Percentiles rank a stretch among this genome's conserved stretches.
These are phyloP conservation scores for pig (Sus scrofa) DNA, from an alignment of 2,113 vertebrate species.

Conservation along the genomic window DNA sequence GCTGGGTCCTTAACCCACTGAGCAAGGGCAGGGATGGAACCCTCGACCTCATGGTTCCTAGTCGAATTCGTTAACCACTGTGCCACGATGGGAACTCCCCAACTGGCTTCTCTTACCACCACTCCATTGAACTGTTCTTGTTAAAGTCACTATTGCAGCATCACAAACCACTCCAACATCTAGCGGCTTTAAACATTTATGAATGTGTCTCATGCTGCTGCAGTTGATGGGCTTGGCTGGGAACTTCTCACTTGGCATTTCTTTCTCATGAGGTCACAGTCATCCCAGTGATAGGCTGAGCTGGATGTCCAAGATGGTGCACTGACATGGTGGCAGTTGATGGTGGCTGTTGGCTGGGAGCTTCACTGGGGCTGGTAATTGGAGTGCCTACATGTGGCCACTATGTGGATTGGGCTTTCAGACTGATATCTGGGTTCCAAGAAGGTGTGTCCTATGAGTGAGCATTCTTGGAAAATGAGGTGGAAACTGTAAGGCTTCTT, in stretches of 20 bases:
- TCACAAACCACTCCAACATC: not conserved
- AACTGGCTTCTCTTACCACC: not conserved
- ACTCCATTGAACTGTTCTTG: not conserved
- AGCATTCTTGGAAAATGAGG: not conserved
- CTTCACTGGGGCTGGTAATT: not conserved
- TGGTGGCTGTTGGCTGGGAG: not conserved
- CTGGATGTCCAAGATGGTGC: not conserved
- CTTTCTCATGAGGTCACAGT: not conserved
- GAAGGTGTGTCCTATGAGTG: not conserved
- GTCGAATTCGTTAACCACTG: no score
- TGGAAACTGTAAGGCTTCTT: not conserved
- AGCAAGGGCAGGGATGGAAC: no score
- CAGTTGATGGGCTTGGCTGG: not conserved
- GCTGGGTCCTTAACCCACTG: no score
- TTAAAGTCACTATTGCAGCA: not conserved
- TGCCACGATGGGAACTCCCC: no score
- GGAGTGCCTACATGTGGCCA: not conserved
- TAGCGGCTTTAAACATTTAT: not conserved
- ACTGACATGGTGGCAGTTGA: not conserved
- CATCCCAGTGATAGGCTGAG: not conserved
- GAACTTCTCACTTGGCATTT: not conserved
- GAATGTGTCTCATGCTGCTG: not conserved
- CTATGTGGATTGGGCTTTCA: not conserved
- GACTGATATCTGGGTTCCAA: not conserved
- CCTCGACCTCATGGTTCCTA: no score